Evolutionary conservation across 2,113 vertebrate genomes (phyloP).

Genomic region (Tychaedon coryphoeus): DNA sequence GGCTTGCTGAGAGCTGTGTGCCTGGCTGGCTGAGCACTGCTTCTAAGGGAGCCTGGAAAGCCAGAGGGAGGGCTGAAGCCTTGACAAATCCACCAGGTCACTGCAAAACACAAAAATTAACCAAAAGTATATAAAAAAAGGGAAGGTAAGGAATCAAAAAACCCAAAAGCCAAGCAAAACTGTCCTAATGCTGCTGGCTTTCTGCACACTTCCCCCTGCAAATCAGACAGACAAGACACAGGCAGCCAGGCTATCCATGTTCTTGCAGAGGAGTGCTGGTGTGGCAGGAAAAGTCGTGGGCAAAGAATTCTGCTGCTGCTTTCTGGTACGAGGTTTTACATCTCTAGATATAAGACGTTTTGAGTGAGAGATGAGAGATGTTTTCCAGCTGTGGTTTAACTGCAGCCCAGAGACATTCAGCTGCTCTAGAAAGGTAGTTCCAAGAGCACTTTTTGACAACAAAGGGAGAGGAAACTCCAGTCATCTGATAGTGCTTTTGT

Average conservation of each 20-base stretch:
- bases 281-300: not conserved
- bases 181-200: not conserved
- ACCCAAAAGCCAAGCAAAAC: not conserved
- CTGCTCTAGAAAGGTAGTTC: not conserved
- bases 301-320: not conserved
- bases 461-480: constrained; percentile 37
- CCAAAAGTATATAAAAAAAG: too few species aligned
- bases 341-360: not conserved
- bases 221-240: not conserved
- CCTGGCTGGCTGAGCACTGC: not conserved
- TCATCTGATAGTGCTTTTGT: not conserved
- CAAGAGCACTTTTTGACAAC: not conserved
- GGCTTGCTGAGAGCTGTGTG: not conserved
- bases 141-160: rapidly evolving
- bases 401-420: not conserved
- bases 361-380: constrained; percentile 5
- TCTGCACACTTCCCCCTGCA: not conserved
- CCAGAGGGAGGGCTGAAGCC: not conserved
- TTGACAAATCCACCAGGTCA: not conserved
- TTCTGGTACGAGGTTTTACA: not conserved
- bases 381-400: constrained; percentile 41
- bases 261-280: not conserved
- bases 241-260: not conserved
- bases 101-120: too few species aligned
- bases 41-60: not conserved